Base-by-base conservation (phyloP, 1,140 invertebrate species). In the Heliconius hermathena region DNA sequence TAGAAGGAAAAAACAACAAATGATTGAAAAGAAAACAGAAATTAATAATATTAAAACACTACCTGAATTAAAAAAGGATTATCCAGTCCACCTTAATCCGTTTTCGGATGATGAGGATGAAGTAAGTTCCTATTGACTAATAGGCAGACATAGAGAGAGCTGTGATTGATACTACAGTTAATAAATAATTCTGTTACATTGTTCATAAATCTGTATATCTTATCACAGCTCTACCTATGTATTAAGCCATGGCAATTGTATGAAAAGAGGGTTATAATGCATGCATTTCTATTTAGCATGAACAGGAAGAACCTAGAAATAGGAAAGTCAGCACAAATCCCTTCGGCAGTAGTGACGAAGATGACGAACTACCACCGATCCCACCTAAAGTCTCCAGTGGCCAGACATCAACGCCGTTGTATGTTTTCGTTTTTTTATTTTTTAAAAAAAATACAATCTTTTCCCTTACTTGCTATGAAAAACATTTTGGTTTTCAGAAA, bases 61-160 rank as follows among this genome's bases (percentile, higher is more conserved):
- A 66, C 22, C 76, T 71, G 82, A 82, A 38, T 81, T 83, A 76
- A 77, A 76, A 76, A 84, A 87, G 70, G 84, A 89, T 78, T 98
- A 98, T 95, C 97, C 97, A 0, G 95, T 96, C 71, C 96, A 97
- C 82, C 93, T 98, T 73, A 98, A 98, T 95, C 98, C 98, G 5
- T 98, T 98, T 91, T 96, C 96, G 60, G 96, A 96, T 75, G 96
- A 96, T 11, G 95, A 96, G n/a, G 94, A 94, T 60, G 91, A 89
- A 83, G 86, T 85, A 84, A 74, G 74, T 75, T 72, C 20, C 36
- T n/a, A 16, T 38, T 13, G 60, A 29, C 60, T n/a, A n/a, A n/a
- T n/a, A 66, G 26, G 60, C 22, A 13, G 11, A 66, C 60, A 66
- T 29, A 29, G 60, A 66, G 4, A 66, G 60, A 66, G 60, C 60